phyloP scores from a whole-genome alignment of 2,797 vertebrate species.

The Falco naumanni region DNA sequence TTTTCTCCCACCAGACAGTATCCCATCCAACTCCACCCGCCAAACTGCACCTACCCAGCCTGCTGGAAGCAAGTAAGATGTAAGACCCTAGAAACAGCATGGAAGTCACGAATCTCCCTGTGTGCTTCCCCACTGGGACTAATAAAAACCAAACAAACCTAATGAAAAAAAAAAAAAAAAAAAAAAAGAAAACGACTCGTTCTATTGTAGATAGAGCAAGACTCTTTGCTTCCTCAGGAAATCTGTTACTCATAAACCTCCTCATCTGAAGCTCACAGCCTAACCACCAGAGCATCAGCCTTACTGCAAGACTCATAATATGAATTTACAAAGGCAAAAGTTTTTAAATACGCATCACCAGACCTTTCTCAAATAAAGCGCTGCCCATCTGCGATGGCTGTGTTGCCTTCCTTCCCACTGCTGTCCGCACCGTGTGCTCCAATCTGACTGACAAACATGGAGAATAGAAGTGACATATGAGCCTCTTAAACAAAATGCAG shows the following conservation, averaged over 20 bases:
- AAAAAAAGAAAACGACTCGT: background rate
- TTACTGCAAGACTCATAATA: background rate
- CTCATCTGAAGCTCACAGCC: background rate
- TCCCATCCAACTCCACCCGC: background rate
- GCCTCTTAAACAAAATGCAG: background rate
- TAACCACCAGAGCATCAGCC: background rate
- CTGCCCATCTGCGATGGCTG: accelerated
- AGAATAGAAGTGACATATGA: background rate
- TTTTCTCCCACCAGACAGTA: slow-evolving; percentile 3
- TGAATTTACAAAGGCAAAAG: background rate
- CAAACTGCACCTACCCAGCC: background rate
- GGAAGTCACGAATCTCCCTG: slow-evolving; percentile 42
- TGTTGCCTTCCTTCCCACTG: background rate
- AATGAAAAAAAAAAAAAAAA: background rate
- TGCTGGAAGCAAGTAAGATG: background rate
- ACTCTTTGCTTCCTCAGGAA: slow-evolving; percentile 20
- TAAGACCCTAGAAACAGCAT: slow-evolving; percentile 35
- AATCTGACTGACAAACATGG: background rate
- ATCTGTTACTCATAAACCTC: slow-evolving; percentile 39
- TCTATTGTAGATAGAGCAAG: slow-evolving; percentile 16
- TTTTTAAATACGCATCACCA: background rate
- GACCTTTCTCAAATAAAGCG: background rate
- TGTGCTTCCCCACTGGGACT: background rate
- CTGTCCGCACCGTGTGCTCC: background rate
- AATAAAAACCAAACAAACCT: slow-evolving; percentile 34